Base-by-base conservation (phyloP, 92 coral and sea anemone species). In the Siderastrea radians region DNA sequence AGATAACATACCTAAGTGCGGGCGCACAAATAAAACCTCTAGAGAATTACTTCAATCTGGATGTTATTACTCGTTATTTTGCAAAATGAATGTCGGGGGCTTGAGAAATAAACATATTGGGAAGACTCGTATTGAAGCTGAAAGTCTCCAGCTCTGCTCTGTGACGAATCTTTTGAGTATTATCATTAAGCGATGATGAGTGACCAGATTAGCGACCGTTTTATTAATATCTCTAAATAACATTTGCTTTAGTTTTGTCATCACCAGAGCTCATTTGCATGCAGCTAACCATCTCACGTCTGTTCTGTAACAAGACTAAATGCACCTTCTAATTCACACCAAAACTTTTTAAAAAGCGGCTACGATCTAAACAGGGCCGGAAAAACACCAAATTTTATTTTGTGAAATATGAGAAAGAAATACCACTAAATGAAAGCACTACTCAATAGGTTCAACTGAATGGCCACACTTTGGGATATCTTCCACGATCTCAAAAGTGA, bases 161-260 rank as follows among this genome's bases (percentile, higher is more conserved):
- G 19, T 26, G 38, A 3, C 7, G 7, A 5, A 49, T 43, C 75
- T 67, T 3, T 5, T 47, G 0, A 46, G 60, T 50, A 52, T 69
- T 4, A 48, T n/a, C 16, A 45, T 2, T 57, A 3, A 82, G 65
- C 86, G 58, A 47, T 69, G 68, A 82, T 26, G 86, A 16, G 68
- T 58, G 68, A 9, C 12, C 10, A 10, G 76, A 68, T 81, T 80
- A 66, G 19, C 52, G 46, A 50, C 19, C 64, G 26, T 52, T 48
- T 65, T 14, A 80, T 66, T 46, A 77, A 68, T 54, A 53, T 68
- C 51, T 55, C 17, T 49, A 68, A 71, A 73, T 73, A 51, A 54
- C 67, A 16, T 68, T 69, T 68, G 85, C 53, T 47, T 55, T 81
- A 19, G 15, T 58, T 82, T 71, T 82, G 86, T 70, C 86, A 82